phyloP scores from a whole-genome alignment of 2,888 invertebrate species.

The Mimumesa dahlbomi region DNA sequence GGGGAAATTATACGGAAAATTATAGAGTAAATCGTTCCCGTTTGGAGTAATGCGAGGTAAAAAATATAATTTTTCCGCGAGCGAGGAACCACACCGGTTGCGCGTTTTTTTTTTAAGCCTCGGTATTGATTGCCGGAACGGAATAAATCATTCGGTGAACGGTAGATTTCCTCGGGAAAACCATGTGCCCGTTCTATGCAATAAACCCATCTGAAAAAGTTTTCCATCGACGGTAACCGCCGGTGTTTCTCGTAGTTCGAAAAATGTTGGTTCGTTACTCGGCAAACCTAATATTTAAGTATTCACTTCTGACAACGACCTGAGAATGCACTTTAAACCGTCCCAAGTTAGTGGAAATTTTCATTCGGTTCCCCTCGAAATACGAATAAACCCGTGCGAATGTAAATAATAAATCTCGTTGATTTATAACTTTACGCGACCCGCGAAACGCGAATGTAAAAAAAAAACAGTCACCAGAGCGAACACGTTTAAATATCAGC shows the following conservation, averaged over 20 bases:
- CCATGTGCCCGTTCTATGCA: conserved; percentile 19
- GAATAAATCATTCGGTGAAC: conserved; percentile 45
- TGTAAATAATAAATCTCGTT: no score
- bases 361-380: no score
- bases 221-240: conserved; percentile 24
- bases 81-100: conserved; percentile 14
- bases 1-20: no score
- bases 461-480: background rate
- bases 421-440: no score
- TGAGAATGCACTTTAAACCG: background rate
- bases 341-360: no score
- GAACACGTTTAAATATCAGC: background rate
- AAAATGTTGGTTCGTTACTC: background rate
- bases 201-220: conserved; percentile 43
- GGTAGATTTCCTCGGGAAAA: conserved; percentile 37
- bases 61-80: no score
- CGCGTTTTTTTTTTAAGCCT: conserved; percentile 25
- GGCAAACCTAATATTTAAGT: background rate
- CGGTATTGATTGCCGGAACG: conserved; percentile 29
- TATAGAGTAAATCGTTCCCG: no score
- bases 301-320: background rate
- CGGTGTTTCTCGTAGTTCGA: background rate
- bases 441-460: no score
- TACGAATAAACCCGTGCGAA: no score
- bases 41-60: no score